A percentile compares a stretch with the other conserved stretches of the same genome.
phyloP scores from a whole-genome alignment of 2,888 invertebrate species.

The Liopterus haemorrhoidalis region DNA sequence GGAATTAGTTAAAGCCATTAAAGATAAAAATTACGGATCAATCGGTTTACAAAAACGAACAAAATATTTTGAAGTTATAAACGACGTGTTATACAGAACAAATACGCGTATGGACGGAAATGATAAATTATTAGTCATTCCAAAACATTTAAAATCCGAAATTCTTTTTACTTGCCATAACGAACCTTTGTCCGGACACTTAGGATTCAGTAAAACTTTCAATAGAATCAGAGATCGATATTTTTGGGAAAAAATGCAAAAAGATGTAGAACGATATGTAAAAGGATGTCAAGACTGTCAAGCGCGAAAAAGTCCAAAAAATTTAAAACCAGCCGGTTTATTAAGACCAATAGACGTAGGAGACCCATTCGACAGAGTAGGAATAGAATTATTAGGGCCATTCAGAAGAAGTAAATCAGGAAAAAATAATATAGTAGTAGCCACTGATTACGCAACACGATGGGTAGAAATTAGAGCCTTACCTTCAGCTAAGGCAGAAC shows the following conservation, averaged over 20 bases:
- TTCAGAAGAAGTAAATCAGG: constrained; percentile 26
- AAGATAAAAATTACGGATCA: not conserved
- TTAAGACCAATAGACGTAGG: constrained; percentile 16
- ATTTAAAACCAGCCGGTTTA: constrained; percentile 22
- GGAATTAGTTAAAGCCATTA: not conserved
- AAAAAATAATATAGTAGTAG: constrained; percentile 21
- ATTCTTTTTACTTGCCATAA: not conserved
- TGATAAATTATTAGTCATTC: not conserved
- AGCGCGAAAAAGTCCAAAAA: constrained; percentile 25
- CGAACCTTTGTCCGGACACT: not conserved
- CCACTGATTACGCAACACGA: no score
- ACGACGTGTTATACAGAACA: not conserved
- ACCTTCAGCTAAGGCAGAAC: no score
- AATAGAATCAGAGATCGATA: not conserved
- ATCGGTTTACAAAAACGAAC: not conserved
- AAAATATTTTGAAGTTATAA: not conserved
- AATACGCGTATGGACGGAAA: not conserved
- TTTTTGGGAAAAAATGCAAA: not conserved
- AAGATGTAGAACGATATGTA: constrained; percentile 24
- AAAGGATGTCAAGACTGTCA: constrained; percentile 28
- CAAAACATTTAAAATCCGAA: not conserved
- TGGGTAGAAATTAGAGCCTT: no score
- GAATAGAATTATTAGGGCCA: no score
- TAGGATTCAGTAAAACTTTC: not conserved
- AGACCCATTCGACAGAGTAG: no score